Evolutionary conservation across 2,888 invertebrate genomes (phyloP), one percentile per base, ranked within the genome.

Genomic region (Pseudeuparius sepicola): DNA sequence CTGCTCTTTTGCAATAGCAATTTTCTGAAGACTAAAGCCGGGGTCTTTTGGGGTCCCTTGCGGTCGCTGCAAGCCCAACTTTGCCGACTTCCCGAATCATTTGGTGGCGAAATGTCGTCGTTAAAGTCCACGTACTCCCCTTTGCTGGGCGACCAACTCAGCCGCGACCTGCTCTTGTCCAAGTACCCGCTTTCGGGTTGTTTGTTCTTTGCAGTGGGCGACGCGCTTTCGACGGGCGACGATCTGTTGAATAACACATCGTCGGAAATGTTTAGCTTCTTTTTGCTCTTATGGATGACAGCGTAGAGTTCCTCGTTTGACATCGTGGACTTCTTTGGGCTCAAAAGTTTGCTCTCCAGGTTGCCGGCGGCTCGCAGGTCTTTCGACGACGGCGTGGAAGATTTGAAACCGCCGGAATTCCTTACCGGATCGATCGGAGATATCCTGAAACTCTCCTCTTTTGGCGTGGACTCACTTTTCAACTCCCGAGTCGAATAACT

Each of bases 1-100:
- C 70, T 63, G 2, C 75, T 74, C 47, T 81, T 82, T 50, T 84
- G 84, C 50, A 84, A 79, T 18, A 87, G 64, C 14, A 87, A 64
- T 51, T 78, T 77, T 57, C 89, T 89, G 57, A 89, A 89, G 61
- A 88, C 87, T 54, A 83, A 67, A 40, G 87, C 69, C 2, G 84
- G 85, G 0, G 86, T 88, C 53, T 83, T 79, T 38, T 77, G 73
- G 1, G 37, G 36, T 1, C 75, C 75, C 48, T 73, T 70, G 42
- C 77, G 67, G 57, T 78, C 78, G 4, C 73, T 74, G 47, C 78
- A 78, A 14, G 70, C 59, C 63, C 63, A 63, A 45, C 62, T 71
- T 47, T 63, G 61, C 13, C 64, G 48, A 3, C 56, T 53, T 53
- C 66, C 52, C 39, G 60, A 37, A 48, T 59, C 57, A 41, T 56